Conservation (phyloP, 1,140 invertebrate genomes). For the Mesaphorura yosii region DNA sequence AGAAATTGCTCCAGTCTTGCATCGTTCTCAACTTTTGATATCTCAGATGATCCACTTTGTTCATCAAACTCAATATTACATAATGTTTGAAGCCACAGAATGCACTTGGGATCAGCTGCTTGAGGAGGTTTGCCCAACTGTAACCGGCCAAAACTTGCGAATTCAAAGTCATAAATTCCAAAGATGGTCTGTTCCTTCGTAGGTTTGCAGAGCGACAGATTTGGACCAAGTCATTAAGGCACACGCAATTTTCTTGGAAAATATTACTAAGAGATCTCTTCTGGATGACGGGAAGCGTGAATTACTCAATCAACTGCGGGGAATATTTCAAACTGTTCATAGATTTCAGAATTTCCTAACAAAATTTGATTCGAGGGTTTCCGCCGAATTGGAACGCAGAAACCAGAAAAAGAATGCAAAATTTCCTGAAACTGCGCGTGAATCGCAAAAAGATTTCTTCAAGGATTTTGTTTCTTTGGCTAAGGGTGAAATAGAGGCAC, state of each 20-base stretch:
- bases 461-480: conserved; percentile 19
- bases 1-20: conserved; percentile 55
- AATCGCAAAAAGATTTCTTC: too few relatives aligned
- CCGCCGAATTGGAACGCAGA: conserved; percentile 8
- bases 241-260: conserved; percentile 69
- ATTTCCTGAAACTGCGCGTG: too few relatives aligned
- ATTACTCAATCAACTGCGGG: conserved; percentile 23
- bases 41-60: conserved; percentile 90
- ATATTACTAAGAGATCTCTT: conserved; percentile 66
- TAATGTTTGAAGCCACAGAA: conserved; percentile 88
- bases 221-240: conserved; percentile 79
- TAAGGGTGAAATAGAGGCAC: conserved; percentile 25
- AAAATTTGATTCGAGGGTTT: conserved; percentile 23
- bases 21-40: conserved; percentile 65
- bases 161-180: neutral
- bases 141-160: neutral
- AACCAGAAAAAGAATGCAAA: too few relatives aligned
- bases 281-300: conserved; percentile 48
- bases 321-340: conserved; percentile 25
- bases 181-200: neutral
- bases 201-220: conserved; percentile 56
- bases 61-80: conserved; percentile 91
- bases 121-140: conserved; percentile 41
- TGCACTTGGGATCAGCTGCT: conserved; percentile 81
- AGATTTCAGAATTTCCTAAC: conserved; percentile 19